Percentiles rank a stretch among this genome's conserved stretches.
These are phyloP conservation scores for Ceratosolen fusciceps DNA, from an alignment of 1,140 invertebrate genomes.

Conservation along the genomic window DNA sequence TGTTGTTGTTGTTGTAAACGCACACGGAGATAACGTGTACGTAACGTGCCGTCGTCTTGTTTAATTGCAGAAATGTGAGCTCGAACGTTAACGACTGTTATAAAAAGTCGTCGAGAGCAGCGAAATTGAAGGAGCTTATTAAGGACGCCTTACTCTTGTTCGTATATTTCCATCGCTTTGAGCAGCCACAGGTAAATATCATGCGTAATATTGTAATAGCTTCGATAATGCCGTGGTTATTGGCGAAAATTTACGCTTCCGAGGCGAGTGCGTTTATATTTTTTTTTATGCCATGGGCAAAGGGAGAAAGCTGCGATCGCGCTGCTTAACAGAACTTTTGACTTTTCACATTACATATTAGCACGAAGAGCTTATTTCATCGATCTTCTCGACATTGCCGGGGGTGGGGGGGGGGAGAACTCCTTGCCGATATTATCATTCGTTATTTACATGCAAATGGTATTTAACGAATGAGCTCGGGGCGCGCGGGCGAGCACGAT, in stretches of 20 bases:
- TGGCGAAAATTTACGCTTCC: neutral
- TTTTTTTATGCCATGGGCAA: neutral
- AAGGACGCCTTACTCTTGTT: constrained; percentile 70
- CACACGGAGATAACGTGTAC: constrained; percentile 5
- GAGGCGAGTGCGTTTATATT: neutral
- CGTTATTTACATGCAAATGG: too few relatives aligned
- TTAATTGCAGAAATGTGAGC: constrained; percentile 67
- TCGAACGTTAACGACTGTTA: constrained; percentile 64
- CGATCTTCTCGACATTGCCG: too few relatives aligned
- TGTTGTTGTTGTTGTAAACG: too few relatives aligned
- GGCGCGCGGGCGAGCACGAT: neutral
- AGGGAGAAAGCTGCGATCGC: neutral
- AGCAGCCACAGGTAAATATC: constrained; percentile 64
- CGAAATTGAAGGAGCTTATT: constrained; percentile 67
- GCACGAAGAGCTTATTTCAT: too few relatives aligned
- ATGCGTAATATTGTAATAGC: neutral
- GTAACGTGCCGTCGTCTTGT: constrained; percentile 18
- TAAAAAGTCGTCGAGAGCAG: constrained; percentile 64
- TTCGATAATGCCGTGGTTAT: constrained; percentile 4
- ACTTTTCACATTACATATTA: too few relatives aligned
- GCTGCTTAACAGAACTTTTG: too few relatives aligned
- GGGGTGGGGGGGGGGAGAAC: too few relatives aligned
- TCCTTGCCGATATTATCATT: too few relatives aligned
- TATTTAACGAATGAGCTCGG: too few relatives aligned
- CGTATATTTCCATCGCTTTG: constrained; percentile 63